Conservation (phyloP, 1,140 invertebrate species). For the Drosophila serrata region DNA sequence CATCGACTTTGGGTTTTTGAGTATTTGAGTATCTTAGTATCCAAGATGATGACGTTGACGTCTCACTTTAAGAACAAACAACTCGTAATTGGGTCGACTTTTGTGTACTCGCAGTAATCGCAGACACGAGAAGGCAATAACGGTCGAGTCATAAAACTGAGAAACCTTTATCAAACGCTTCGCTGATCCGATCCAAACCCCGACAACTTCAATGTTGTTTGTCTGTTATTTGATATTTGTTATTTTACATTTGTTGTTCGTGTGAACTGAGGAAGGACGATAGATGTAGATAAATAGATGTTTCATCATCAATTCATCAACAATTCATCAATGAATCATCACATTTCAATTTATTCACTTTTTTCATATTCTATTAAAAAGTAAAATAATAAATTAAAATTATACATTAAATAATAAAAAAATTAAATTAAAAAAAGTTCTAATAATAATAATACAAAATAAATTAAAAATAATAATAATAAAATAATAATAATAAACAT, state of each 20-base stretch:
- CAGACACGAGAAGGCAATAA: constrained; percentile 46
- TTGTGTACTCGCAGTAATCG: constrained; percentile 30
- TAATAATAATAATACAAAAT: no score
- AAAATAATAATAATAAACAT: no score
- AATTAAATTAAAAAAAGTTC: no score
- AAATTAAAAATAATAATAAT: no score
- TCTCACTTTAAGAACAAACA: constrained; percentile 55
- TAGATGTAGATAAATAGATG: no score
- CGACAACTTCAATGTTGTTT: constrained; percentile 49
- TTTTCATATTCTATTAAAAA: no score
- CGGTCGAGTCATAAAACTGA: constrained; percentile 45
- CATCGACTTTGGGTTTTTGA: not conserved
- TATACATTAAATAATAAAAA: no score
- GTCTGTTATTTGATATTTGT: constrained; percentile 14
- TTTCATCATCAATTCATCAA: no score
- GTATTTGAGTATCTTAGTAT: not conserved
- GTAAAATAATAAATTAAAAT: no score
- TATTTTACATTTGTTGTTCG: constrained; percentile 27
- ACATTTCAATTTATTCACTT: no score
- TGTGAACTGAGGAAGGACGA: constrained; percentile 58
- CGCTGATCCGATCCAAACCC: constrained; percentile 49
- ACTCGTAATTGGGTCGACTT: constrained; percentile 54
- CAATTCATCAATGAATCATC: no score
- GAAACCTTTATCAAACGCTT: constrained; percentile 62
- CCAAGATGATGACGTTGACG: constrained; percentile 39